A percentile compares a stretch with the other conserved stretches of the same genome.
Evolutionary conservation across 1,140 invertebrate genomes (phyloP).

Genomic region (Stegodyphus dumicola): DNA sequence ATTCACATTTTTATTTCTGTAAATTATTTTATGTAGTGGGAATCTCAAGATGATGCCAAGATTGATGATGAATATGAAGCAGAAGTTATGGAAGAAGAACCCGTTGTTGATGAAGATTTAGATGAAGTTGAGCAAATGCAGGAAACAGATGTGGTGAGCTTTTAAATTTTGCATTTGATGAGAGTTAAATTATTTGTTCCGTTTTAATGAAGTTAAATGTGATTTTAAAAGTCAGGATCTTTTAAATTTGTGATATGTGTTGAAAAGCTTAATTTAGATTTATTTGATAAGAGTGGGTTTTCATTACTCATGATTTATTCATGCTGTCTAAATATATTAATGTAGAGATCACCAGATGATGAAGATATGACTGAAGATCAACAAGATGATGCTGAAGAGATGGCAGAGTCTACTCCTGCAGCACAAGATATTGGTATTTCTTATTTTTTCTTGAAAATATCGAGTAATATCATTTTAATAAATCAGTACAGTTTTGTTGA

Average conservation of each 20-base stretch:
- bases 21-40: conserved; percentile 32
- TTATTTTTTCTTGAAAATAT: background rate
- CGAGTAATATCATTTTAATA: background rate
- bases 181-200: too few species aligned
- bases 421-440: too few species aligned
- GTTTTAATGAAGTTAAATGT: too few species aligned
- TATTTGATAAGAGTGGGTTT: too few species aligned
- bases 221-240: too few species aligned
- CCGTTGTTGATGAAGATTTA: conserved; percentile 60
- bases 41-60: conserved; percentile 61
- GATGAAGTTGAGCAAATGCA: conserved; percentile 63
- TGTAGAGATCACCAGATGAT: conserved; percentile 49
- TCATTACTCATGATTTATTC: too few species aligned
- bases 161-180: background rate
- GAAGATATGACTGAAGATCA: conserved; percentile 57
- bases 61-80: conserved; percentile 66
- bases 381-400: conserved; percentile 38
- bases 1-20: background rate
- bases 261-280: too few species aligned
- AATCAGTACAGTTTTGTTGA: too few species aligned
- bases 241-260: too few species aligned
- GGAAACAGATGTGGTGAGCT: conserved; percentile 46
- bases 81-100: conserved; percentile 62
- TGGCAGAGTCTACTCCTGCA: conserved; percentile 9
- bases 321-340: background rate